Conservation (phyloP, 2,113 vertebrate species). For the Pyrgilauda ruficollis region DNA sequence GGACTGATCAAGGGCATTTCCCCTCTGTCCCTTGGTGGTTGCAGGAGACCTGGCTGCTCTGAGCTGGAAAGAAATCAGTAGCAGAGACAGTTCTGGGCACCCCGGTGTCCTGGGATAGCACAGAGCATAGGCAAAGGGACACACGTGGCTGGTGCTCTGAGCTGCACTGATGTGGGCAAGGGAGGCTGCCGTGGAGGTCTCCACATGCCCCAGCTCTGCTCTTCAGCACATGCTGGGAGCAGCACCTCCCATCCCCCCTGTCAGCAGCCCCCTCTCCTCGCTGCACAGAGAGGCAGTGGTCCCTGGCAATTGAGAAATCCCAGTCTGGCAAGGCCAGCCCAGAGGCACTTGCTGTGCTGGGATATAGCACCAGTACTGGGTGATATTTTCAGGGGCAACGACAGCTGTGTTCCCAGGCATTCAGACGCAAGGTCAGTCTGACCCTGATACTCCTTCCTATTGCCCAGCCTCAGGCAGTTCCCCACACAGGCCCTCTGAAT, state of each 20-base stretch:
- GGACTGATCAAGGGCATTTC: background rate
- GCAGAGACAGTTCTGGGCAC: background rate
- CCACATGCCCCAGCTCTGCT: background rate
- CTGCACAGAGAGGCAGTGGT: background rate
- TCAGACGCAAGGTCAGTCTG: background rate
- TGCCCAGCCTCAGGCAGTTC: background rate
- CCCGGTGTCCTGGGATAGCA: background rate
- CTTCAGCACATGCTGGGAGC: background rate
- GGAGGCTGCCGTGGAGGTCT: background rate
- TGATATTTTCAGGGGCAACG: background rate
- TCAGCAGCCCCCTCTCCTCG: fast-evolving
- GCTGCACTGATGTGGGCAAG: background rate
- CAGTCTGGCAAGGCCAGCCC: background rate
- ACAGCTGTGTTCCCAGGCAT: background rate
- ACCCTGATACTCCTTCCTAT: background rate
- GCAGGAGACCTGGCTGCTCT: background rate
- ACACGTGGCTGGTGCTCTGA: fast-evolving
- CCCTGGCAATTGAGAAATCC: background rate
- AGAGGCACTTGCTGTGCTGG: background rate
- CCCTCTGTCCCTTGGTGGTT: background rate
- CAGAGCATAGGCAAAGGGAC: background rate
- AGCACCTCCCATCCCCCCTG: background rate
- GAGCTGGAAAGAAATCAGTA: background rate
- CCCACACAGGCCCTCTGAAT: background rate
- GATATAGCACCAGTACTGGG: background rate